These are phyloP conservation scores for Adelges cooleyi DNA, from an alignment of 1,140 invertebrate species.

Conservation along the genomic window DNA sequence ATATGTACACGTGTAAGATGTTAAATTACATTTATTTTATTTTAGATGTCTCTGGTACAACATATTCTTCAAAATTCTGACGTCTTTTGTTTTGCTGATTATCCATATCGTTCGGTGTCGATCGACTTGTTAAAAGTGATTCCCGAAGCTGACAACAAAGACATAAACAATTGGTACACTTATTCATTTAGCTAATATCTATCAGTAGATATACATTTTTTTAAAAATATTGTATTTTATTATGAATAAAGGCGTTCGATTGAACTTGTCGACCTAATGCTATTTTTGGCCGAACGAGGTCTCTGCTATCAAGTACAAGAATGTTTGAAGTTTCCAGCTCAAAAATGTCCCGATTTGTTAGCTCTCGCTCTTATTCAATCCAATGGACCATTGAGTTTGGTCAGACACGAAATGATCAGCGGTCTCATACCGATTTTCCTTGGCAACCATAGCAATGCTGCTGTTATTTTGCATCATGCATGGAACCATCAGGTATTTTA, in stretches of 20 bases:
- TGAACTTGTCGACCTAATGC: constrained; percentile 75
- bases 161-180: constrained; percentile 78
- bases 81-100: constrained; percentile 88
- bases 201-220: background rate
- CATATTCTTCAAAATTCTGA: constrained; percentile 82
- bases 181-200: background rate
- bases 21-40: constrained; percentile 27
- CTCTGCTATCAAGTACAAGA: constrained; percentile 72
- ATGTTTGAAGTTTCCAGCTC: constrained; percentile 80
- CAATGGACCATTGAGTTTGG: constrained; percentile 55
- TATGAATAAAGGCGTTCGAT: constrained; percentile 54
- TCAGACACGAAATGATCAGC: constrained; percentile 73
- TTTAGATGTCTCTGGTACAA: constrained; percentile 69
- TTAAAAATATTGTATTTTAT: background rate
- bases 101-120: constrained; percentile 69
- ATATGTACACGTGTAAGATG: too few relatives aligned
- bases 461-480: constrained; percentile 82
- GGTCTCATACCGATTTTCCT: constrained; percentile 82
- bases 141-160: constrained; percentile 85
- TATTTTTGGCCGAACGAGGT: constrained; percentile 77
- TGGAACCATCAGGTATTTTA: constrained; percentile 60
- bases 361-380: constrained; percentile 78
- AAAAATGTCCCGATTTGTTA: constrained; percentile 87
- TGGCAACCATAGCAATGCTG: constrained; percentile 87
- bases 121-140: constrained; percentile 77